Evolutionary conservation across 2,888 invertebrate genomes (phyloP).

Genomic region (Allophyes oxyacanthae): DNA sequence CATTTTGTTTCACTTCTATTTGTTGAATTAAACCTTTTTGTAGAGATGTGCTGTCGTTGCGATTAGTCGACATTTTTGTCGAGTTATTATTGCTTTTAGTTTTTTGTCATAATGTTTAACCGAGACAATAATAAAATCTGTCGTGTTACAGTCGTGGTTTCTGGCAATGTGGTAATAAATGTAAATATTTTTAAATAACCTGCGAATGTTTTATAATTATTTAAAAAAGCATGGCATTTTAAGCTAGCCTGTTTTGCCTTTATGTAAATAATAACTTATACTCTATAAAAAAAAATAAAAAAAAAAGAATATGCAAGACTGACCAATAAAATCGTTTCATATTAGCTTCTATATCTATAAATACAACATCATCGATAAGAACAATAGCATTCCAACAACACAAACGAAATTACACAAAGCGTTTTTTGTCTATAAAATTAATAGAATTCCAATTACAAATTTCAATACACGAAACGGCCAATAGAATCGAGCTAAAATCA

Average conservation of each 20-base stretch:
- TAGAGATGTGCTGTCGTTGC: conserved; percentile 27
- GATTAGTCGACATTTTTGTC: conserved; percentile 23
- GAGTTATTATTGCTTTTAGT: background rate
- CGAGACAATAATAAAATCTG: too few relatives aligned
- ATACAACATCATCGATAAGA: conserved; percentile 2
- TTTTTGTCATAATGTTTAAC: too few relatives aligned
- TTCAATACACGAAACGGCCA: conserved; percentile 14
- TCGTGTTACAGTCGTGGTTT: background rate
- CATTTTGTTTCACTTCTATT: conserved; percentile 50
- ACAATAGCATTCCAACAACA: background rate
- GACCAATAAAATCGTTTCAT: too few relatives aligned
- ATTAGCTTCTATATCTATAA: too few relatives aligned
- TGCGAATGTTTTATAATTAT: too few relatives aligned
- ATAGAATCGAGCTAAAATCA: conserved; percentile 28
- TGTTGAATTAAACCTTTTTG: conserved; percentile 30
- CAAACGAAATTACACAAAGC: background rate
- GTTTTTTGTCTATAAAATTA: background rate
- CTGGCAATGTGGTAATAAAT: too few relatives aligned
- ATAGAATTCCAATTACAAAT: conserved; percentile 21
- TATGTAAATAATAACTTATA: too few relatives aligned
- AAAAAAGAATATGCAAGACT: too few relatives aligned
- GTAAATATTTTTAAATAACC: background rate
- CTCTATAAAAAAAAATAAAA: too few relatives aligned
- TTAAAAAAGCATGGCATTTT: too few relatives aligned
- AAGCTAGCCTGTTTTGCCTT: too few relatives aligned